phyloP scores from a whole-genome alignment of 2,888 invertebrate species.

The Sthenelais limicola region DNA sequence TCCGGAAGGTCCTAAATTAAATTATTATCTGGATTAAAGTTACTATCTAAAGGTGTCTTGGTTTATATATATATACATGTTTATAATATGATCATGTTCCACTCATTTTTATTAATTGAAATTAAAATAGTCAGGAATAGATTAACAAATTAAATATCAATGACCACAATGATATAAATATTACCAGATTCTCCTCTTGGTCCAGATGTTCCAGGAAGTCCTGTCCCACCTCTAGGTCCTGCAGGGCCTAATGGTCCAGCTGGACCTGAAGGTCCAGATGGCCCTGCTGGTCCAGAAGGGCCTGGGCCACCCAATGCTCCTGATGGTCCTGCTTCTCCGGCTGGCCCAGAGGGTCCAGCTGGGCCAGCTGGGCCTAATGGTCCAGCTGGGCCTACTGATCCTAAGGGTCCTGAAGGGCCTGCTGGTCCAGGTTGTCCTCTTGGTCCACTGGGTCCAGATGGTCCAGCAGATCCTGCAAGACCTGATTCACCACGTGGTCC shows the following conservation, averaged over 20 bases:
- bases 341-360: conserved; percentile 44
- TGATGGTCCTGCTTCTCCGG: conserved; percentile 44
- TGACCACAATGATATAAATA: no score
- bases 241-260: conserved; percentile 37
- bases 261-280: conserved; percentile 43
- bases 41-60: neutral
- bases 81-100: neutral
- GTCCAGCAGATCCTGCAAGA: conserved; percentile 40
- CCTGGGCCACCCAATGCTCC: conserved; percentile 46
- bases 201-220: conserved; percentile 43
- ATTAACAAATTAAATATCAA: no score
- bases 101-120: neutral
- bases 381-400: conserved; percentile 38
- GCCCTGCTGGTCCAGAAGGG: conserved; percentile 43
- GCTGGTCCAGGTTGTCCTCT: conserved; percentile 36
- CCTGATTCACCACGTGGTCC: conserved; percentile 13
- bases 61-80: neutral
- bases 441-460: conserved; percentile 31
- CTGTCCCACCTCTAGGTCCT: conserved; percentile 40
- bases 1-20: conserved; percentile 31
- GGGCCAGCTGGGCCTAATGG: conserved; percentile 34
- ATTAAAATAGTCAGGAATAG: neutral
- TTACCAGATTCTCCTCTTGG: conserved; percentile 39
- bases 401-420: conserved; percentile 36
- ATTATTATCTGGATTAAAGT: neutral